A percentile compares a stretch with the other conserved stretches of the same genome.
phyloP scores from a whole-genome alignment of 2,888 invertebrate genomes.

The Phymatocera aterrima region DNA sequence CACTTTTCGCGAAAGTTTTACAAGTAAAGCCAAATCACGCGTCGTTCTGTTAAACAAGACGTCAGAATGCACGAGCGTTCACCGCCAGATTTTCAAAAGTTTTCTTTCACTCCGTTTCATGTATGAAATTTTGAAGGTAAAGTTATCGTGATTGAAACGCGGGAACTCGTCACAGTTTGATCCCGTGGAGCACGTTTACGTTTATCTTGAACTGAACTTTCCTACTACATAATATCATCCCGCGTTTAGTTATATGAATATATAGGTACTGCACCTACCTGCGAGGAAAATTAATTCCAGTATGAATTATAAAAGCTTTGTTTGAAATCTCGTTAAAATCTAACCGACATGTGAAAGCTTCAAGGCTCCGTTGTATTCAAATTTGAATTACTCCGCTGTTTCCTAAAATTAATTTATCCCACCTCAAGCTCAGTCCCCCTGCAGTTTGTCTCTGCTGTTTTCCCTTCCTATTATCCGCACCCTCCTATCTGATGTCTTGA shows the following conservation, averaged over 20 bases:
- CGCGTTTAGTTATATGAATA: no score
- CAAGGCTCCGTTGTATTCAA: background rate
- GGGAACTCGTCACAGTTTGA: background rate
- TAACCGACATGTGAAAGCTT: background rate
- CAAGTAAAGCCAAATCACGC: background rate
- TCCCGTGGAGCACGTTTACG: background rate
- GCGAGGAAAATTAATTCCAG: background rate
- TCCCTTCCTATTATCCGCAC: background rate
- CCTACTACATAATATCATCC: background rate
- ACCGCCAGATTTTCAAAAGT: background rate
- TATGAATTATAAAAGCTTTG: background rate
- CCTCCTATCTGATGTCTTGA: background rate
- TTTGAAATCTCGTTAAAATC: constrained; percentile 29
- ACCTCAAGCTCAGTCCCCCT: background rate
- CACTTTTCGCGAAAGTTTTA: background rate
- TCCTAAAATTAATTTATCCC: constrained; percentile 24
- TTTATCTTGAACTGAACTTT: background rate
- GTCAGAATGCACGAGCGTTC: background rate
- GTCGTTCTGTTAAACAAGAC: background rate
- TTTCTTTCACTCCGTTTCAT: background rate
- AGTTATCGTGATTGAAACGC: background rate
- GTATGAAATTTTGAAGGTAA: background rate
- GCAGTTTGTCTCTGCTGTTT: background rate
- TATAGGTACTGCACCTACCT: background rate
- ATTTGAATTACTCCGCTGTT: constrained; percentile 22